Conservation (phyloP, 2,888 invertebrate species). For the Deilephila elpenor region DNA sequence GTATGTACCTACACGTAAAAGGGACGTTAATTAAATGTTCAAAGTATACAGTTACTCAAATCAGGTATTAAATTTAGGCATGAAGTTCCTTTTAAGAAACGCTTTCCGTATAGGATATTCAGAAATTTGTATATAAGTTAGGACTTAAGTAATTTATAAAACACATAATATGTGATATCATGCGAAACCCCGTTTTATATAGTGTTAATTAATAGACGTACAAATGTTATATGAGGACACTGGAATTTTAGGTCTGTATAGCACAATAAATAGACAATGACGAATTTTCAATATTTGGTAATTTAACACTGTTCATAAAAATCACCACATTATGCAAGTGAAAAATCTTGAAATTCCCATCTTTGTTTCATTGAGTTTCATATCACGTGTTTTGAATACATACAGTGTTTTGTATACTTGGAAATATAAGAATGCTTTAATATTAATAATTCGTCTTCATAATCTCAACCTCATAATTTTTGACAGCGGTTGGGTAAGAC, state of each 20-base stretch:
- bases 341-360: background rate
- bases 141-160: background rate
- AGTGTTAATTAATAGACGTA: constrained; percentile 39
- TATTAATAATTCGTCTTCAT: too few relatives aligned
- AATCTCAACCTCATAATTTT: too few relatives aligned
- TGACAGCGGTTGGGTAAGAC: too few relatives aligned
- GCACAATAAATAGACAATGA: background rate
- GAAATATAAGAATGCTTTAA: too few relatives aligned
- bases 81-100: background rate
- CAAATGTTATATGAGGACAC: constrained; percentile 23
- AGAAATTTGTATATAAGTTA: background rate
- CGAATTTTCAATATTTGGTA: constrained; percentile 14
- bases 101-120: constrained; percentile 22
- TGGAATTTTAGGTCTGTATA: constrained; percentile 31
- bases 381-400: too few relatives aligned
- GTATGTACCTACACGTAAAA: background rate
- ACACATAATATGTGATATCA: constrained; percentile 42
- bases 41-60: background rate
- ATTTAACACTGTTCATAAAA: background rate
- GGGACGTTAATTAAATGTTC: background rate
- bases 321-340: background rate
- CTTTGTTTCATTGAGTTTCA: background rate
- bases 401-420: too few relatives aligned
- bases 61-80: background rate
- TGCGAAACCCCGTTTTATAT: constrained; percentile 36